Evolutionary conservation across 2,113 vertebrate genomes (phyloP).

Genomic region (Hippocampus zosterae): DNA sequence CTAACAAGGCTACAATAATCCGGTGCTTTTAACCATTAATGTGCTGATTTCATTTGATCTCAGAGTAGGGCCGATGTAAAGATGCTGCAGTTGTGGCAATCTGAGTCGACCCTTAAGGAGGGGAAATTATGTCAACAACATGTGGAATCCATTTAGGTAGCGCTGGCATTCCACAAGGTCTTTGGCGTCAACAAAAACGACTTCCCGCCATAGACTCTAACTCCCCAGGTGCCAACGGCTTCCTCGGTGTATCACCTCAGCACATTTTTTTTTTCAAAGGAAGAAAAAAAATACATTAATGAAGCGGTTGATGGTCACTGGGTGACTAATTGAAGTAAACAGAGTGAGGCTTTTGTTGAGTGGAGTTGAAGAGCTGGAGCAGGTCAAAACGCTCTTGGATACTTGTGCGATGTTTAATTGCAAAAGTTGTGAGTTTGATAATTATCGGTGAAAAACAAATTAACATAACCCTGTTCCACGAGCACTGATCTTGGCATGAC

Average conservation of each 20-base stretch:
- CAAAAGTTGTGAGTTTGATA: not conserved
- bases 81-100: constrained; percentile 36
- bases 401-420: not conserved
- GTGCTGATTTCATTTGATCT: not conserved
- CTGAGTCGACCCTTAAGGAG: constrained; percentile 49
- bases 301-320: constrained; percentile 46
- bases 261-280: constrained; percentile 26
- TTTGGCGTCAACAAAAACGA: constrained; percentile 36
- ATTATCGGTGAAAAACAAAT: not conserved
- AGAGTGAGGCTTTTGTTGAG: constrained; percentile 67
- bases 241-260: constrained; percentile 41
- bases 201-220: constrained; percentile 30
- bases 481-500: not conserved
- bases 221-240: constrained; percentile 34
- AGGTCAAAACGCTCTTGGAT: constrained; percentile 49
- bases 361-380: constrained; percentile 43
- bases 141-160: constrained; percentile 68
- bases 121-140: constrained; percentile 66
- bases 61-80: constrained; percentile 20
- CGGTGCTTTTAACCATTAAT: constrained; percentile 16
- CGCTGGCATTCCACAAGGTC: constrained; percentile 45
- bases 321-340: constrained; percentile 66
- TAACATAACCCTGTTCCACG: not conserved
- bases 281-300: constrained; percentile 7
- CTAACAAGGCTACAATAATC: constrained; percentile 21